Percentiles rank a stretch among this genome's conserved stretches.
phyloP scores from a whole-genome alignment of 2,113 vertebrate genomes.

The Ia io region DNA sequence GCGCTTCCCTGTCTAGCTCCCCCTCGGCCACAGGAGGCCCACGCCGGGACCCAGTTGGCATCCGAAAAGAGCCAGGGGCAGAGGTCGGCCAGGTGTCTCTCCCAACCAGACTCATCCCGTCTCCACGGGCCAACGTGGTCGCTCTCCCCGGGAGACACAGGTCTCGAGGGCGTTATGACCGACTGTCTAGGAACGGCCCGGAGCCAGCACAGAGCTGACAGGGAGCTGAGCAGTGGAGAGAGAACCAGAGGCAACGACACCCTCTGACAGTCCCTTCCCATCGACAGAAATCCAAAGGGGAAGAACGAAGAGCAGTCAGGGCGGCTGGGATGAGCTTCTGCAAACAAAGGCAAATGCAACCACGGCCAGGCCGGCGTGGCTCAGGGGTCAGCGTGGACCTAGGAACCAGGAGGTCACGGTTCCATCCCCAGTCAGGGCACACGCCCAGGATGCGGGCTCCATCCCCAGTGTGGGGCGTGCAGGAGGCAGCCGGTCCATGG shows the following conservation, averaged over 20 bases:
- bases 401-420: no score
- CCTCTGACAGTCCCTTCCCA: slow-evolving; percentile 1
- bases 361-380: accelerated
- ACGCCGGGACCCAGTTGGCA: neutral
- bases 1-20: neutral
- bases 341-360: neutral
- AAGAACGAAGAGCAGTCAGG: neutral
- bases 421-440: no score
- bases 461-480: no score
- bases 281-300: neutral
- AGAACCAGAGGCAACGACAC: neutral
- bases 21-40: neutral
- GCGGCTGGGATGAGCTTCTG: neutral
- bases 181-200: neutral
- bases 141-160: neutral
- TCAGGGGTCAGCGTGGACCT: no score
- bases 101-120: neutral
- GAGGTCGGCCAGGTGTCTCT: neutral
- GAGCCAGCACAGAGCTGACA: neutral
- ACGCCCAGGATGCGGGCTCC: accelerated
- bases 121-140: neutral
- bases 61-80: neutral
- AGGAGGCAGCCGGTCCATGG: no score
- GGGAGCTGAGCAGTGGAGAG: slow-evolving; percentile 20
- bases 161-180: neutral